Evolutionary conservation across 2,797 vertebrate genomes (phyloP), one percentile per base, ranked within the genome.

Genomic region (Molothrus aeneus): DNA sequence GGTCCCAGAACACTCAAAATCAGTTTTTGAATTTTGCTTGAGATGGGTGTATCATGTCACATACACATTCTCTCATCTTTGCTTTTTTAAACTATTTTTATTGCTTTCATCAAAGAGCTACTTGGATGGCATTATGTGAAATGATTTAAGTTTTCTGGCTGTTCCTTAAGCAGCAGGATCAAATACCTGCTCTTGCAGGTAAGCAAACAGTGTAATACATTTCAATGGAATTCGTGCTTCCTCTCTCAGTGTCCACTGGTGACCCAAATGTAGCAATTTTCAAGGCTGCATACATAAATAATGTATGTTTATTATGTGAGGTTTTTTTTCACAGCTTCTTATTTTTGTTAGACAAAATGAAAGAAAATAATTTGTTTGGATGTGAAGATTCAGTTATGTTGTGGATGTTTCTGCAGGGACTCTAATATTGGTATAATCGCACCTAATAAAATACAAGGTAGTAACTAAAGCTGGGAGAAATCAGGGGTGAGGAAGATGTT

Each of bases 301-400:
- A 31, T 47, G 3, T 5, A 19, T 60, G 21, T 6, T 54, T 78
- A 11, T 11, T 65, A 36, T 31, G 5, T 2, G 2, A 53, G 4
- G 2, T 0, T 43, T 72, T 77, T 77, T 70, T 56, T 21, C 5
- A 61, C 0, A 0, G 1, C 1, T 53, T 80, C 57, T 54, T 34
- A 43, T 11, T 36, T 90, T 90, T 51, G 5, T 82, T 74, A 60
- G 8, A 32, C 6, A 47, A 36, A 77, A 80, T 11, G 3, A 8
- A 80, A 60, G 12, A 24, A 92, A 81, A 31, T 34, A 11, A 47
- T 51, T 63, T 70, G 1, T 63, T 86, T 91, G 17, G 7, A 59
- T 57, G 32, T n/a, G 10, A 53, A 80, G 42, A 71, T 64, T 80
- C 24, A 17, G 10, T 45, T 86, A 32, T 24, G 25, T 84, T 21